phyloP scores from a whole-genome alignment of 2,113 vertebrate genomes.

The Columba janthina region DNA sequence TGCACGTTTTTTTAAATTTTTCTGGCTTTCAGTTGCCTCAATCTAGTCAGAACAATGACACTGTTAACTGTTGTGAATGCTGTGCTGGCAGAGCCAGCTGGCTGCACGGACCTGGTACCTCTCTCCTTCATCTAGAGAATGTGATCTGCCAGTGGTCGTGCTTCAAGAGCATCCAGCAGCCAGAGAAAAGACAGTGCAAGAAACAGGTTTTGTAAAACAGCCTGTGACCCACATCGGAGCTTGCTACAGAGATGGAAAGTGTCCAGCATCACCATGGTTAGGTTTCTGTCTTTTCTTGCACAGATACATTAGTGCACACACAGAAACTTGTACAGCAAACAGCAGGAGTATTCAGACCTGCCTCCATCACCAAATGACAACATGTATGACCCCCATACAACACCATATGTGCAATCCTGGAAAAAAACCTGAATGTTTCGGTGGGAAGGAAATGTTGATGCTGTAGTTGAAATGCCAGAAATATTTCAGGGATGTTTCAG shows the following conservation, averaged over 20 bases:
- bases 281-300: neutral
- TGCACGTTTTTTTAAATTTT: neutral
- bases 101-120: neutral
- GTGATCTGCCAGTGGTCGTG: neutral
- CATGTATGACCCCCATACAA: neutral
- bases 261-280: neutral
- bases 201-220: neutral
- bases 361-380: neutral
- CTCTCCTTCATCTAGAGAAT: neutral
- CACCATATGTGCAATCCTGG: accelerated
- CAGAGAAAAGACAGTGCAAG: neutral
- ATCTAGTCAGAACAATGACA: neutral
- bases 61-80: neutral
- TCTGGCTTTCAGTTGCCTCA: neutral
- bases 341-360: neutral
- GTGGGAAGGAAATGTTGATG: neutral
- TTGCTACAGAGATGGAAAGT: neutral
- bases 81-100: neutral
- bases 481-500: neutral
- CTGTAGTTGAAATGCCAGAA: neutral
- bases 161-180: neutral
- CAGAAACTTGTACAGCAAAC: neutral
- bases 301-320: neutral
- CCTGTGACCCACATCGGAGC: neutral
- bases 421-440: neutral